Evolutionary conservation across 2,797 vertebrate genomes (phyloP), one percentile per base, ranked within the genome.

Genomic region (Crypturellus tataupa): DNA sequence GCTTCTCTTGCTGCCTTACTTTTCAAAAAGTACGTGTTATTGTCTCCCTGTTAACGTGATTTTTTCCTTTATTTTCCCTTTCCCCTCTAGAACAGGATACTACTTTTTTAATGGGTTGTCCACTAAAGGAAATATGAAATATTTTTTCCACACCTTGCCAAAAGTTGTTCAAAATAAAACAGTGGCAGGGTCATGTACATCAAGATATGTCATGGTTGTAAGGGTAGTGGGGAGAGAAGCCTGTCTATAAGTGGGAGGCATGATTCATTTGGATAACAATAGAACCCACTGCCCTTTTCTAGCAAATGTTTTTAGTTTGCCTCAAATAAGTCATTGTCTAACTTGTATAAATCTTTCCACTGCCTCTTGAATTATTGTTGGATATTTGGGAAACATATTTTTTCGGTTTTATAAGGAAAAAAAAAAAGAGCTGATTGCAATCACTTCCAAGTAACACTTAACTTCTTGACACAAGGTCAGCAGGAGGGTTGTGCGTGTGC

Each of bases 401-500:
- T 89, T 15, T 2, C 53, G 60, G 3, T 76, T 90, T 96, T 87
- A 87, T 83, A 90, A 63, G 63, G 90, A 77, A 56, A 84, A 35
- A 39, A 67, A 93, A 84, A 89, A 77, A 56, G 84, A 80, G 23
- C 77, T 67, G 67, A 85, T 91, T 95, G 39, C 80, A 51, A 94
- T 97, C 69, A 62, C 78, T 96, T 93, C 94, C 82, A 97, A 94
- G 92, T 91, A 97, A 89, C 85, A 96, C 92, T 97, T 97, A 97
- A 97, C 89, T 97, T 94, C 90, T 96, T 97, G 95, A 96, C 94
- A 95, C n/a, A 29, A 93, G 96, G 92, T 97, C 95, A 97, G 91
- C 72, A 72, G 94, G 85, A 93, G 77, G 75, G 80, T 94, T 31
- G 53, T n/a, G 53, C 18, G 53, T 56, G 49, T 80, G 76, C 58